Evolutionary conservation across 64 coral and sea anemone species (phyloP).

Genomic region (Montipora sp.): DNA sequence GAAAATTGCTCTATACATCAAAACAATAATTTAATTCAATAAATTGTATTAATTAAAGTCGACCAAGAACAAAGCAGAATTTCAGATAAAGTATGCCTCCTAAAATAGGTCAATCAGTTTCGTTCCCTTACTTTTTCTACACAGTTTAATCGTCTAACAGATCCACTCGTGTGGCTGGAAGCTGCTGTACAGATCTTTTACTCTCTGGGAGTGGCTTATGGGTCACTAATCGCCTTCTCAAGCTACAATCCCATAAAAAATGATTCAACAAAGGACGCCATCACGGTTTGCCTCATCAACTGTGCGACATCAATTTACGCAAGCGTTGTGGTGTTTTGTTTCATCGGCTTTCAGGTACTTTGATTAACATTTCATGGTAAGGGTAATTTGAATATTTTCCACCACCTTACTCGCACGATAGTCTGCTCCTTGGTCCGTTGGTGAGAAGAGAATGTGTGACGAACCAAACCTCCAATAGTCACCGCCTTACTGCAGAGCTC

Average conservation of each 20-base stretch:
- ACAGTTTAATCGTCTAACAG: slow-evolving; percentile 89
- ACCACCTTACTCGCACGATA: not conserved
- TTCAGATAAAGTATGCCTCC: too few species aligned
- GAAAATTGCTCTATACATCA: too few species aligned
- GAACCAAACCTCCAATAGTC: too few species aligned
- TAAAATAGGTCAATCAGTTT: too few species aligned
- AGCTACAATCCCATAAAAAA: slow-evolving; percentile 99
- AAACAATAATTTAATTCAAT: too few species aligned
- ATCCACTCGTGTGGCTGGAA: slow-evolving; percentile 92
- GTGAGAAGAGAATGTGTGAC: too few species aligned
- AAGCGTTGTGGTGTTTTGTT: slow-evolving; percentile 95
- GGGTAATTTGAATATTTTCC: not conserved
- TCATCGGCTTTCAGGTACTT: slow-evolving; percentile 76
- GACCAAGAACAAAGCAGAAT: too few species aligned
- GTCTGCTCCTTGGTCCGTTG: too few species aligned
- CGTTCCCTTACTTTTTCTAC: not conserved
- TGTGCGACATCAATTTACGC: slow-evolving; percentile 95
- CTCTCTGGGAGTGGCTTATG: slow-evolving; percentile 95
- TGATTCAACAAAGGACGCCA: slow-evolving; percentile 93
- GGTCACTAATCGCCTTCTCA: slow-evolving; percentile 95
- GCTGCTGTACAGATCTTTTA: slow-evolving; percentile 97
- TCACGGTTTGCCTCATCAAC: slow-evolving; percentile 95
- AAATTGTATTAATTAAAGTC: too few species aligned
- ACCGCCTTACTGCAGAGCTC: too few species aligned
- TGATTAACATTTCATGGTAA: not conserved